These are phyloP conservation scores for Halictus ligatus DNA, from an alignment of 2,888 invertebrate species.

Conservation along the genomic window DNA sequence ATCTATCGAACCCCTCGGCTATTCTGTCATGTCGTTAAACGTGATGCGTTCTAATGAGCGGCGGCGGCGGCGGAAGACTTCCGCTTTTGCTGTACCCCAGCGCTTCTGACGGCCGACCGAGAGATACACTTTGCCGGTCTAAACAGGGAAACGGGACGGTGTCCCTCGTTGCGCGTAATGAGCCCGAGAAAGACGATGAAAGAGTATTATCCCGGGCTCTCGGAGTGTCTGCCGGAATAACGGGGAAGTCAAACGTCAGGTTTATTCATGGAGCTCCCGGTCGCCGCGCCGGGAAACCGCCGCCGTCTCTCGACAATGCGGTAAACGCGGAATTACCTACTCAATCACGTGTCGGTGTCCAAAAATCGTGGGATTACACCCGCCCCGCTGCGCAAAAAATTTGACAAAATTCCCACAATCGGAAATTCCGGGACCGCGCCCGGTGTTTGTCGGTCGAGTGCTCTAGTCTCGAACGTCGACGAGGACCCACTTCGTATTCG, in stretches of 20 bases:
- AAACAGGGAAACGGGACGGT: neutral
- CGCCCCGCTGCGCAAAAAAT: neutral
- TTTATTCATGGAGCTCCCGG: neutral
- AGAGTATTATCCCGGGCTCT: neutral
- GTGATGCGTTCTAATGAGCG: conserved; percentile 31
- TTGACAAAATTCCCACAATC: too few species aligned
- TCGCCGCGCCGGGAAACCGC: neutral
- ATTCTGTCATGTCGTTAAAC: conserved; percentile 41
- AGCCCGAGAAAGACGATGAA: neutral
- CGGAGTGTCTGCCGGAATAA: neutral
- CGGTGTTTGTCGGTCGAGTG: neutral
- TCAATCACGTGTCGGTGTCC: neutral
- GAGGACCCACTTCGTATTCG: neutral
- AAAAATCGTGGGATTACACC: neutral
- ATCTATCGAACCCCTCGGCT: conserved; percentile 37
- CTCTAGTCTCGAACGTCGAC: neutral
- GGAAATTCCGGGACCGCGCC: neutral
- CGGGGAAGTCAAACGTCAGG: neutral
- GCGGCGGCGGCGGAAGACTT: conserved; percentile 9
- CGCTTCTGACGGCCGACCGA: neutral
- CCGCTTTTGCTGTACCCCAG: neutral
- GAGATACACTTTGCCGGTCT: neutral
- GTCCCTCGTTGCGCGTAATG: neutral
- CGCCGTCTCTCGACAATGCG: neutral
- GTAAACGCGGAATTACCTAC: neutral